These are phyloP conservation scores for Elgonia sp. DNA, from an alignment of 2,888 invertebrate genomes.

Conservation along the genomic window DNA sequence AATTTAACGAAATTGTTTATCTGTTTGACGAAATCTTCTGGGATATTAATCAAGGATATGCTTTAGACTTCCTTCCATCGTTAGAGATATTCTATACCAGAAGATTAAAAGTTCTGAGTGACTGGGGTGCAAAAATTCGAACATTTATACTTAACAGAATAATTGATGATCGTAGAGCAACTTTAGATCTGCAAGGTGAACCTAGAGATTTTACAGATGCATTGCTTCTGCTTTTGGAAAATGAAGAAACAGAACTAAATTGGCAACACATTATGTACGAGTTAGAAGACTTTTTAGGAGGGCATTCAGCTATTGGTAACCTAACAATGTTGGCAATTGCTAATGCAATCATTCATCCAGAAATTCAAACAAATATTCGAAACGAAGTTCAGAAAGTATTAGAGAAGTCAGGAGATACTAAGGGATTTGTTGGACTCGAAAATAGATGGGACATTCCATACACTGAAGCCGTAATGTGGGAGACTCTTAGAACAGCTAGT, in stretches of 20 bases:
- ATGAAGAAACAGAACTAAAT: constrained; percentile 90
- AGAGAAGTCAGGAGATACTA: constrained; percentile 84
- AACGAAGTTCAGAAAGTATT: constrained; percentile 90
- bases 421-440: constrained; percentile 89
- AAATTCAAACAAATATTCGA: constrained; percentile 90
- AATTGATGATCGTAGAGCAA: constrained; percentile 88
- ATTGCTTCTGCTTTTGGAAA: constrained; percentile 90
- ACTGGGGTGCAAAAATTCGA: constrained; percentile 91
- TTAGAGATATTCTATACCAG: constrained; percentile 91
- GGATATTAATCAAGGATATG: constrained; percentile 96
- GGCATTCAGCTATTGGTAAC: constrained; percentile 95
- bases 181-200: constrained; percentile 87
- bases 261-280: constrained; percentile 94
- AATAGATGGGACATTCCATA: constrained; percentile 92
- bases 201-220: constrained; percentile 94
- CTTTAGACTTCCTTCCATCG: constrained; percentile 95
- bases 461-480: constrained; percentile 93
- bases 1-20: constrained; percentile 91
- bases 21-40: constrained; percentile 96
- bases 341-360: constrained; percentile 90
- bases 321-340: constrained; percentile 93
- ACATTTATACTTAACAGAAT: constrained; percentile 92
- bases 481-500: constrained; percentile 93
- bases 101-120: constrained; percentile 90
- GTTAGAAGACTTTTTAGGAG: constrained; percentile 95